Evolutionary conservation across 2,113 vertebrate genomes (phyloP), one percentile per base, ranked within the genome.

Genomic region (Spizaetus ornatus): DNA sequence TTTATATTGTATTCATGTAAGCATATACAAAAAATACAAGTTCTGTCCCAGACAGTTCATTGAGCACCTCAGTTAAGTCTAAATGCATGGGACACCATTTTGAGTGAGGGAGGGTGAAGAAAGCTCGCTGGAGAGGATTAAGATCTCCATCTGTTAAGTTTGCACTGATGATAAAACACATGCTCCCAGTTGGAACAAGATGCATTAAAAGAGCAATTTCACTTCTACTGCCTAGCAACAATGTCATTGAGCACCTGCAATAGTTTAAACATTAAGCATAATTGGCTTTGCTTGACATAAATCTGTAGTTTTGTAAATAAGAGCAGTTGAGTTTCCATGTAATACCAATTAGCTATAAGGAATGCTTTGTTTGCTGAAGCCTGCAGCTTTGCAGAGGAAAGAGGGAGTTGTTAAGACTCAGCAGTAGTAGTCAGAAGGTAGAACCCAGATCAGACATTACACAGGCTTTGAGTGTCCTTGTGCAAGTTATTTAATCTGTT

Each of bases 231-330:
- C 98, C 96, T 98, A 98, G 98, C 98, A 98, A 98, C 98, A 98
- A 97, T 98, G 98, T 98, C 98, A 97, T 80, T 97, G 98, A 98
- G 97, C 98, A 98, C 98, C 98, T 98, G 98, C 98, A 98, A 98
- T 97, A 98, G 98, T 98, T 98, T 98, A 98, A 97, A 98, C 98
- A 98, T 98, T 98, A 98, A 97, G 97, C 97, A 98, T 98, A 98
- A 98, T 98, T 98, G 98, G 97, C 98, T 98, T 98, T 98, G 97
- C 98, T 98, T 98, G 98, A 98, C 98, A 98, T 98, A 98, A 98
- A 98, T 98, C 98, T 98, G 97, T 95, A 98, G 98, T 97, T 98
- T 98, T 98, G 98, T 98, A 98, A 98, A 98, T 98, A 98, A 98
- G 97, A 98, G 97, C 96, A 98, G 98, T 98, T 97, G 98, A 97